Conservation (phyloP, 2,888 invertebrate species). For the Cloeon dipterum region DNA sequence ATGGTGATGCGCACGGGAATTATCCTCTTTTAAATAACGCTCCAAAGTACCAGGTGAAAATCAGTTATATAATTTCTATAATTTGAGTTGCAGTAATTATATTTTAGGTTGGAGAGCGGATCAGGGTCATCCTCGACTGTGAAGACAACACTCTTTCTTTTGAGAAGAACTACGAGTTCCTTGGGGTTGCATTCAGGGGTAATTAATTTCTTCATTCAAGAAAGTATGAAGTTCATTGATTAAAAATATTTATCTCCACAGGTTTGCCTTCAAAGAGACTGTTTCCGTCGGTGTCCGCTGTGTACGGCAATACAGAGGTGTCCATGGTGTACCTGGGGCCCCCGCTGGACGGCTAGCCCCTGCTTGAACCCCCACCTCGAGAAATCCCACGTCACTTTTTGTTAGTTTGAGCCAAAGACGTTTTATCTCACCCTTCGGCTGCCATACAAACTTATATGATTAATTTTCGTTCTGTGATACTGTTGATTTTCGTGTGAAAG, state of each 20-base stretch:
- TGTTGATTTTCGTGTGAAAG: no score
- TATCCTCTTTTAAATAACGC: slow-evolving; percentile 89
- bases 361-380: no score
- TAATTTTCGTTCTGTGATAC: no score
- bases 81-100: not conserved
- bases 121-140: slow-evolving; percentile 93
- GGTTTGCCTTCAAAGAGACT: slow-evolving; percentile 80
- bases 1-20: slow-evolving; percentile 84
- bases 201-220: slow-evolving; percentile 10
- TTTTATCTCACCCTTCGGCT: no score
- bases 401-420: no score
- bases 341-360: slow-evolving; percentile 86
- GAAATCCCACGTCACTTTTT: no score
- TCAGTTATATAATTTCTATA: not conserved
- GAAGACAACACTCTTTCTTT: slow-evolving; percentile 92
- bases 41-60: slow-evolving; percentile 93
- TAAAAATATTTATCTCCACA: slow-evolving; percentile 14
- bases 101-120: slow-evolving; percentile 77
- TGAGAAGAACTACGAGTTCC: slow-evolving; percentile 93
- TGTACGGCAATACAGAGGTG: slow-evolving; percentile 97
- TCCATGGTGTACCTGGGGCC: slow-evolving; percentile 96
- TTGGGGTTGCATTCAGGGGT: slow-evolving; percentile 95
- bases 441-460: no score
- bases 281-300: slow-evolving; percentile 91
- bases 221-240: slow-evolving; percentile 3